Conservation (phyloP, 2,797 vertebrate genomes). For the Cheirogaleus major region DNA sequence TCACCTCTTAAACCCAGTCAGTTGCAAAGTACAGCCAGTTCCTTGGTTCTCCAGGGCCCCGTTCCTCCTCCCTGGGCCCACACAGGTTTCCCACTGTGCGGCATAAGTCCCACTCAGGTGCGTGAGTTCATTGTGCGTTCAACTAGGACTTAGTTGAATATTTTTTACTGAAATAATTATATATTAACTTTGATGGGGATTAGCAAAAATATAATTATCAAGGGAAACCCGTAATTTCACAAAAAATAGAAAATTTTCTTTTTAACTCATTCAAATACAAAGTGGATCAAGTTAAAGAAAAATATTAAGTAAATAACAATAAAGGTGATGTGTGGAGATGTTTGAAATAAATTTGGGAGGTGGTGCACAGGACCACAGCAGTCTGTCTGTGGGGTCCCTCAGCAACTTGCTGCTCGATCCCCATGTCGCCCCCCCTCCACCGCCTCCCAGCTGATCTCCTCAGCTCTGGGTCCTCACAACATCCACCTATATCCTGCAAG, state of each 20-base stretch:
- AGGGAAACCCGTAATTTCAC: not conserved
- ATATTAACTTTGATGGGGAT: not conserved
- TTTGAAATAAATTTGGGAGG: not conserved
- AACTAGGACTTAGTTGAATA: not conserved
- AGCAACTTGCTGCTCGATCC: not conserved
- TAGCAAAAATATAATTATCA: conserved; percentile 1
- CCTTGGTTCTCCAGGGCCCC: not conserved
- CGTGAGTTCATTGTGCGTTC: not conserved
- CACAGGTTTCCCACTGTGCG: fast-evolving
- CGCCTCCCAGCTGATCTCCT: not conserved
- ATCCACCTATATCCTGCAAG: not conserved
- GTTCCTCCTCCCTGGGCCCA: not conserved
- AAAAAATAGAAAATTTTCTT: not conserved
- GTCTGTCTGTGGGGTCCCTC: not conserved
- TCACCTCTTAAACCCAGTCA: not conserved
- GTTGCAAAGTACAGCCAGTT: not conserved
- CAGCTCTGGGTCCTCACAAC: not conserved
- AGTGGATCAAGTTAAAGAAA: not conserved
- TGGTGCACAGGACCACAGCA: not conserved
- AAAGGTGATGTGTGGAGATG: not conserved
- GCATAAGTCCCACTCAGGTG: not conserved
- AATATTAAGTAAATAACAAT: not conserved
- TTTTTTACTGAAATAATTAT: not conserved
- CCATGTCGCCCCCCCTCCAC: too few relatives aligned
- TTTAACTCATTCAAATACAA: not conserved